These are phyloP conservation scores for Dipodomys spectabilis DNA, from an alignment of 2,113 vertebrate genomes.

Conservation along the genomic window DNA sequence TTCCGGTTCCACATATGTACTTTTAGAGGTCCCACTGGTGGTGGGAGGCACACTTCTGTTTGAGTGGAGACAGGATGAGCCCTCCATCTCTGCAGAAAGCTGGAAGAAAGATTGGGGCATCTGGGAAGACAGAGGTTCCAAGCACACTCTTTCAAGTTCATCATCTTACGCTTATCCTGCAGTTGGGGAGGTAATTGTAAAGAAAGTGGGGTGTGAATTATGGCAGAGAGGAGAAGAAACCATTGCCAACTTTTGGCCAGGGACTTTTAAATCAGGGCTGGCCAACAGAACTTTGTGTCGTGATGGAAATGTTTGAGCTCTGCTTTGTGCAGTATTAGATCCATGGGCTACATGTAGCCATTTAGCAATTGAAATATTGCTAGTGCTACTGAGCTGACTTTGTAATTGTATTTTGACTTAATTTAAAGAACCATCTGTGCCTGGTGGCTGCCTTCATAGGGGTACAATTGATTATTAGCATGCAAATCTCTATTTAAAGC, in stretches of 20 bases:
- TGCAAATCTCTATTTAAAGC: conserved; percentile 13
- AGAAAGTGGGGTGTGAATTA: not conserved
- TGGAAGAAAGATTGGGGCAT: not conserved
- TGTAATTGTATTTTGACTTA: not conserved
- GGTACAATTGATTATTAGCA: not conserved
- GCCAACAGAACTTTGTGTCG: not conserved
- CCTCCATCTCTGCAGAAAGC: not conserved
- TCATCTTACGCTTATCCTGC: not conserved
- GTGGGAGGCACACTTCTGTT: not conserved
- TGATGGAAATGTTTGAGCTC: not conserved
- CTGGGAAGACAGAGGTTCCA: not conserved
- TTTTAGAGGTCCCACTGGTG: not conserved
- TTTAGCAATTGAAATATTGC: not conserved
- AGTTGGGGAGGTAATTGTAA: not conserved
- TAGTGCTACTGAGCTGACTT: not conserved
- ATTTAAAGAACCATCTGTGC: not conserved
- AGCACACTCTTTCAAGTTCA: not conserved
- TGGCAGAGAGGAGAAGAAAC: not conserved
- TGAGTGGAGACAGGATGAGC: not conserved
- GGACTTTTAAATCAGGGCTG: conserved; percentile 6
- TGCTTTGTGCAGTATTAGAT: not conserved
- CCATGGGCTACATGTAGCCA: not conserved
- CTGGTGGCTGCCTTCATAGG: not conserved
- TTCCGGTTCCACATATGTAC: not conserved
- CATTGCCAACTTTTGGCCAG: not conserved